phyloP scores from a whole-genome alignment of 2,113 vertebrate genomes.

The Aspiorhynchus laticeps region DNA sequence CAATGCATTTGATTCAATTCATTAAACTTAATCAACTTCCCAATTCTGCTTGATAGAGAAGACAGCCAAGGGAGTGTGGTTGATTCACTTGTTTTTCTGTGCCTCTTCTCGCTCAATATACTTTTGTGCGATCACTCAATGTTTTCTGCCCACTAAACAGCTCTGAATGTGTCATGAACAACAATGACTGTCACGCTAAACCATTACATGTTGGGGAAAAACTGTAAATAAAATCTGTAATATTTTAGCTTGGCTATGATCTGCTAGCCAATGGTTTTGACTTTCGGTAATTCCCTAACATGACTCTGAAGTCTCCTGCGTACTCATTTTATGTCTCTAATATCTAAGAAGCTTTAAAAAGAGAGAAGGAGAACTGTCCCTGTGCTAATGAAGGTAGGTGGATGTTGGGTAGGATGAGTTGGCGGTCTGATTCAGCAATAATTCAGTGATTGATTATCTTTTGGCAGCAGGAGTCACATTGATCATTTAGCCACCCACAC shows the following conservation, averaged over 20 bases:
- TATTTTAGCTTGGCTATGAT: no score
- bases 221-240: background rate
- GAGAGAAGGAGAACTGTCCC: background rate
- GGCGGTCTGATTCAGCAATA: conserved; percentile 32
- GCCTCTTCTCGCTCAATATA: background rate
- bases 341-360: background rate
- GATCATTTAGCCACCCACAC: conserved; percentile 37
- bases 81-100: background rate
- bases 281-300: background rate
- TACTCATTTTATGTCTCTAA: background rate
- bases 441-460: conserved; percentile 52
- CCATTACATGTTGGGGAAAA: background rate
- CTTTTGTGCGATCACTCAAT: background rate
- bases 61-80: no score
- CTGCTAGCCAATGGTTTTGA: background rate
- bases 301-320: background rate
- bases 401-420: conserved; percentile 1
- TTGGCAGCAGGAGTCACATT: conserved; percentile 41
- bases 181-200: background rate
- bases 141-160: background rate
- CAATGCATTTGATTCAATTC: no score
- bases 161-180: background rate
- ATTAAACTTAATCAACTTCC: no score
- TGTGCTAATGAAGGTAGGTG: conserved; percentile 14
- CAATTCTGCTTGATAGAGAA: no score